These are phyloP conservation scores for Tachina fera DNA, from an alignment of 2,888 invertebrate genomes.

Conservation along the genomic window DNA sequence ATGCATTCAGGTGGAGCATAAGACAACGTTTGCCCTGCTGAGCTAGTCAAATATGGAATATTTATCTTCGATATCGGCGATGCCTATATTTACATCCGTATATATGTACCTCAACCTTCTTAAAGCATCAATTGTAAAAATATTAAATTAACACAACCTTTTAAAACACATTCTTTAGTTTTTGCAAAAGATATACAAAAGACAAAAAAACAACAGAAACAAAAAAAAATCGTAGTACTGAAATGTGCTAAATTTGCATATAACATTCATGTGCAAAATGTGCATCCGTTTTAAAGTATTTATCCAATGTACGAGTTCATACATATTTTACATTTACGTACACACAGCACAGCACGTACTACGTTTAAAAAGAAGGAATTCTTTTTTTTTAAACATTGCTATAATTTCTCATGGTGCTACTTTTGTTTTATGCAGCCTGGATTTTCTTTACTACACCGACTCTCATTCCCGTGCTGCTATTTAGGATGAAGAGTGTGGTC, in stretches of 20 bases:
- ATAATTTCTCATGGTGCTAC: conserved; percentile 59
- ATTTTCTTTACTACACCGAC: background rate
- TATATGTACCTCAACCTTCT: too few relatives aligned
- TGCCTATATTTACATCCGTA: too few relatives aligned
- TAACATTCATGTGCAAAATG: conserved; percentile 71
- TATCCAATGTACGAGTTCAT: conserved; percentile 63
- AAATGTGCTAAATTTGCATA: conserved; percentile 69
- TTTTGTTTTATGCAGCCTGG: conserved; percentile 41
- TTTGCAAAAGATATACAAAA: conserved; percentile 8
- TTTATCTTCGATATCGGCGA: too few relatives aligned
- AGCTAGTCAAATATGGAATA: too few relatives aligned
- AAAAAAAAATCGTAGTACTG: conserved; percentile 10
- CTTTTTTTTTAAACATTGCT: conserved; percentile 45
- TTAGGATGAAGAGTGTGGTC: conserved; percentile 18
- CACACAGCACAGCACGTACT: conserved; percentile 58
- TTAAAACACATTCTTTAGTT: background rate
- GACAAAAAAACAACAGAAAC: background rate
- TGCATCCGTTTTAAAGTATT: conserved; percentile 70
- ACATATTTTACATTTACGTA: conserved; percentile 63
- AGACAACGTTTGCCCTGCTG: too few relatives aligned
- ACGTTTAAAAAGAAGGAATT: conserved; percentile 46
- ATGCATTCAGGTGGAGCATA: too few relatives aligned
- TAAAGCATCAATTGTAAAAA: background rate
- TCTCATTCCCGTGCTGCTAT: conserved; percentile 7
- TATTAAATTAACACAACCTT: conserved; percentile 23